phyloP scores from a whole-genome alignment of 2,113 vertebrate species.

The Cichladusa arquata region DNA sequence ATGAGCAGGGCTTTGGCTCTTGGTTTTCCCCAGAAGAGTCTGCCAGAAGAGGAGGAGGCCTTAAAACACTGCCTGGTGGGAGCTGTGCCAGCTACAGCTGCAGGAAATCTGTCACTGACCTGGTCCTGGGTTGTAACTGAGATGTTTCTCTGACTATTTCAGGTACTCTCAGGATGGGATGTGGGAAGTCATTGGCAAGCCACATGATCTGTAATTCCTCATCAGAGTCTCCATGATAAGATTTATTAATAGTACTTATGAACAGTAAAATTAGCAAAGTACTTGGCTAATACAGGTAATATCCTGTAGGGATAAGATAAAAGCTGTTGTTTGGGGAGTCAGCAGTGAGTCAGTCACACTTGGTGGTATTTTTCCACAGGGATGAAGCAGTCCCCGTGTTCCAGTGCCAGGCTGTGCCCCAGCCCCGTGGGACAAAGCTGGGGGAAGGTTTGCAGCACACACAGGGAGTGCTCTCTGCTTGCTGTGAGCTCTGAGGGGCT shows the following conservation, averaged over 20 bases:
- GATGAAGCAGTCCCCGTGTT: rapidly evolving
- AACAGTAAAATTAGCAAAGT: neutral
- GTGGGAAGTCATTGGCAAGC: neutral
- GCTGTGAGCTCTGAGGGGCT: neutral
- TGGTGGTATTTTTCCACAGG: neutral
- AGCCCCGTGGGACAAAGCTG: neutral
- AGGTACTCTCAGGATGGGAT: neutral
- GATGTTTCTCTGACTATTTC: neutral
- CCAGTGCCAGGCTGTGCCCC: neutral
- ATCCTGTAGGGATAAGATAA: neutral
- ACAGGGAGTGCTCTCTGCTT: rapidly evolving
- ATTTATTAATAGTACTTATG: neutral
- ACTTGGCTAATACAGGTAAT: neutral
- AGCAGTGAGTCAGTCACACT: neutral
- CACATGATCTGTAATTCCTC: neutral
- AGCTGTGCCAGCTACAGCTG: conserved; percentile 10
- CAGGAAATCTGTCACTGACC: neutral
- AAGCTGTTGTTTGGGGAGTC: neutral
- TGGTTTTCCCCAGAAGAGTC: neutral
- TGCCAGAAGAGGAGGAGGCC: conserved; percentile 8
- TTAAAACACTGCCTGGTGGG: neutral
- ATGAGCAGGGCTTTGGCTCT: neutral
- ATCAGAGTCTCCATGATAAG: neutral
- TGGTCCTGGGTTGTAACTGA: neutral
- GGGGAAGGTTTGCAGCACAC: neutral